A percentile compares a stretch with the other conserved stretches of the same genome.
Evolutionary conservation across 2,113 vertebrate genomes (phyloP).

Genomic region (Onychorhynchus coronatus): DNA sequence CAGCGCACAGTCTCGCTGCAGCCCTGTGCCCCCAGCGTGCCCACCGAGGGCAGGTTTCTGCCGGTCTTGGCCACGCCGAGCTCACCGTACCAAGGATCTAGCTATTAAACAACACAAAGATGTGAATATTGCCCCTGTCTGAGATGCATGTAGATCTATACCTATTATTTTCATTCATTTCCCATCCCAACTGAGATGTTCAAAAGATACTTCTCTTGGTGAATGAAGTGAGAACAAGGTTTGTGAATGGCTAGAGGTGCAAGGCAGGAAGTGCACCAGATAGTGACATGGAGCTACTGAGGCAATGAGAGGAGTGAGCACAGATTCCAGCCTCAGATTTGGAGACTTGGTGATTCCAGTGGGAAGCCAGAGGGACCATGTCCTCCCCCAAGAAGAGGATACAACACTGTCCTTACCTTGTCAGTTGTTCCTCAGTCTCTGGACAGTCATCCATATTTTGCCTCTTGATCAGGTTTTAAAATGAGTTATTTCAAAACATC

Average conservation of each 20-base stretch:
- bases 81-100: rapidly evolving
- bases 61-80: rapidly evolving
- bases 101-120: neutral
- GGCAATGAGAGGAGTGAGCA: neutral
- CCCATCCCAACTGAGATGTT: neutral
- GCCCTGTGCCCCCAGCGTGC: rapidly evolving
- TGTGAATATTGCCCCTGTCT: neutral
- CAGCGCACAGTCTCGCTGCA: rapidly evolving
- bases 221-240: neutral
- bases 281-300: neutral
- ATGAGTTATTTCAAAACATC: rapidly evolving
- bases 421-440: neutral
- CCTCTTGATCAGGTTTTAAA: neutral
- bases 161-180: neutral
- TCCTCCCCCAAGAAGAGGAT: neutral
- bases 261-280: rapidly evolving
- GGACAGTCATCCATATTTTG: neutral
- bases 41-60: neutral
- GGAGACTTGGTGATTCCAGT: neutral
- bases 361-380: rapidly evolving
- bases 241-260: neutral
- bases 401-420: neutral
- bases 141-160: neutral
- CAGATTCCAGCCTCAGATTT: rapidly evolving
- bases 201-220: neutral